Conservation (phyloP, 1,140 invertebrate genomes). For the Drosophila kohkoa region DNA sequence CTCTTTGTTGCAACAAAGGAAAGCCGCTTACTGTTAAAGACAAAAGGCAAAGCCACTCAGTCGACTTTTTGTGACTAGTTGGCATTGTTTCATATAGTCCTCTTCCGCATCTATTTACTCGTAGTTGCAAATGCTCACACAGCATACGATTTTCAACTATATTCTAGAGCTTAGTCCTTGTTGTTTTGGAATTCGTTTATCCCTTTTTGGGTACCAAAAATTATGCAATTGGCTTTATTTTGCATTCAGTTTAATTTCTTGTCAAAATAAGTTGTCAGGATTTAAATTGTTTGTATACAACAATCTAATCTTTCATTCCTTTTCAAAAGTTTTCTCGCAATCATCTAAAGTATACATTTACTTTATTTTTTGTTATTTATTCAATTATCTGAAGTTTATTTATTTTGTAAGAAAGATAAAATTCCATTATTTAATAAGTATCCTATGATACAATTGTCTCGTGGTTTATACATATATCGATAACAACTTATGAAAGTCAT, state of each 20-base stretch:
- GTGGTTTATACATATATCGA: too few species aligned
- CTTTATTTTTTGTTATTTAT: too few species aligned
- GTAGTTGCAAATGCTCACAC: not conserved
- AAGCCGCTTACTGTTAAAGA: constrained; percentile 39
- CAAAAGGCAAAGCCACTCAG: constrained; percentile 34
- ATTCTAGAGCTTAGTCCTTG: not conserved
- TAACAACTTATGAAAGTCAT: too few species aligned
- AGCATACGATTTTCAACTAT: not conserved
- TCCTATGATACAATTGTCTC: too few species aligned
- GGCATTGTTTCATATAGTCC: constrained; percentile 13
- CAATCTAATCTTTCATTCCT: too few species aligned
- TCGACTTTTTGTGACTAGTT: constrained; percentile 18
- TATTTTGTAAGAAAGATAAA: too few species aligned
- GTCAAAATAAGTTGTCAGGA: too few species aligned
- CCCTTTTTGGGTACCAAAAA: not conserved
- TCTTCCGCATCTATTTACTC: constrained; percentile 3
- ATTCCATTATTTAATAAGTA: too few species aligned
- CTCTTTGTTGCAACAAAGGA: constrained; percentile 25
- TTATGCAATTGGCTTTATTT: not conserved
- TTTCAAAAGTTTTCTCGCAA: too few species aligned
- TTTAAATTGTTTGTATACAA: too few species aligned
- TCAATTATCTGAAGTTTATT: too few species aligned
- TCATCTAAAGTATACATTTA: too few species aligned
- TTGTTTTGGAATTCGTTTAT: not conserved
- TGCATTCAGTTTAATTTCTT: not conserved